These are phyloP conservation scores for Cottoperca gobio DNA, from an alignment of 2,797 vertebrate genomes.

Conservation along the genomic window DNA sequence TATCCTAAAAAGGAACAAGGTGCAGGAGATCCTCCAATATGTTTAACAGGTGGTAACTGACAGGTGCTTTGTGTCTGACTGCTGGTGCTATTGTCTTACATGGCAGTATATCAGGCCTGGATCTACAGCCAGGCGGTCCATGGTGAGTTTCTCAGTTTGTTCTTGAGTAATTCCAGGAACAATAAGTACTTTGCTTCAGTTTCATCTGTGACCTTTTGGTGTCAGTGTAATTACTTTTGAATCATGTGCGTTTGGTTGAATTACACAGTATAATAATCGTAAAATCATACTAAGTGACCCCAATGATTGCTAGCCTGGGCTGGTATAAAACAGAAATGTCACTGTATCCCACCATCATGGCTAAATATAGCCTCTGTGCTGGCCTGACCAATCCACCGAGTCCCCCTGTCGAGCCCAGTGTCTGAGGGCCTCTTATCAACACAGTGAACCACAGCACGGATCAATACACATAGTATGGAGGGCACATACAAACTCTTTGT, in stretches of 20 bases:
- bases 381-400: conserved; percentile 55
- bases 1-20: not conserved
- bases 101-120: not conserved
- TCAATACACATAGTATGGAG: conserved; percentile 13
- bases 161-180: not conserved
- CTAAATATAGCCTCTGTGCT: conserved; percentile 70
- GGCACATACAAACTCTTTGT: conserved; percentile 20
- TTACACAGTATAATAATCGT: not conserved
- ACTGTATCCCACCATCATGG: conserved; percentile 31
- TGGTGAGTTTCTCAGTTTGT: not conserved
- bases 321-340: conserved; percentile 34
- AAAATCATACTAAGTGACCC: not conserved
- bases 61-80: conserved; percentile 23
- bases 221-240: not conserved
- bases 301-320: not conserved
- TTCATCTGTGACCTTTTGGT: conserved; percentile 5
- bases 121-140: not conserved
- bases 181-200: not conserved
- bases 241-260: not conserved
- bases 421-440: conserved; percentile 57
- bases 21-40: not conserved
- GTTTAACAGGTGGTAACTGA: conserved; percentile 23
- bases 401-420: conserved; percentile 40
- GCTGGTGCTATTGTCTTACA: conserved; percentile 8
- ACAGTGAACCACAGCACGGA: conserved; percentile 14